Conservation (phyloP, 2,113 vertebrate genomes). For the Porphyrio hochstetteri region DNA sequence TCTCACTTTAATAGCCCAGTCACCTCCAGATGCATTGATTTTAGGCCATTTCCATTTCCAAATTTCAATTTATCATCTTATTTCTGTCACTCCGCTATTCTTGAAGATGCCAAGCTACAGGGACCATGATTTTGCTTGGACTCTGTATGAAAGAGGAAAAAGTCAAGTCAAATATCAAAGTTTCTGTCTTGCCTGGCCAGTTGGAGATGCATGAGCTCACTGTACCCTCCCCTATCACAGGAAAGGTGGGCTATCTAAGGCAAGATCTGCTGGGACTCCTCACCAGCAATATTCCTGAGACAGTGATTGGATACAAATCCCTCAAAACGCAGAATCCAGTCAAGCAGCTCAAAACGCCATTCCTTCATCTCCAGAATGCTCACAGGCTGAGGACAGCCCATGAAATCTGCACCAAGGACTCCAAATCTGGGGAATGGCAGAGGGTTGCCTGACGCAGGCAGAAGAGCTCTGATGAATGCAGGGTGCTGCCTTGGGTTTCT, state of each 20-base stretch:
- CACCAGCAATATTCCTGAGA: neutral
- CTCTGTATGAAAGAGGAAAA: neutral
- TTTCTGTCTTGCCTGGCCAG: neutral
- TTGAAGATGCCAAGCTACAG: neutral
- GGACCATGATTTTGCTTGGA: neutral
- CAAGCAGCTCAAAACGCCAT: neutral
- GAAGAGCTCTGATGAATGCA: neutral
- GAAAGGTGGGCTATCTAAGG: neutral
- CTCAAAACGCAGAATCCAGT: neutral
- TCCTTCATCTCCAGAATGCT: neutral
- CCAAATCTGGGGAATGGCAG: neutral
- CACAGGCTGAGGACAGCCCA: neutral
- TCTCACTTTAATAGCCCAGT: neutral
- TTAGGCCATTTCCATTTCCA: neutral
- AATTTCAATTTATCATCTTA: neutral
- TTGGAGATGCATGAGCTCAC: fast-evolving
- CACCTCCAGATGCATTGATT: neutral
- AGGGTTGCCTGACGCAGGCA: neutral
- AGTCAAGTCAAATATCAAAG: neutral
- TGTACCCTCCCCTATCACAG: neutral
- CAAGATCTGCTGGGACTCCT: neutral
- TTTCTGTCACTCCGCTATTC: neutral
- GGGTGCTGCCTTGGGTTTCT: neutral
- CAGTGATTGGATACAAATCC: neutral
- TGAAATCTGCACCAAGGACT: neutral